These are phyloP conservation scores for Leptopilina myrica DNA, from an alignment of 2,888 invertebrate genomes.

Conservation along the genomic window DNA sequence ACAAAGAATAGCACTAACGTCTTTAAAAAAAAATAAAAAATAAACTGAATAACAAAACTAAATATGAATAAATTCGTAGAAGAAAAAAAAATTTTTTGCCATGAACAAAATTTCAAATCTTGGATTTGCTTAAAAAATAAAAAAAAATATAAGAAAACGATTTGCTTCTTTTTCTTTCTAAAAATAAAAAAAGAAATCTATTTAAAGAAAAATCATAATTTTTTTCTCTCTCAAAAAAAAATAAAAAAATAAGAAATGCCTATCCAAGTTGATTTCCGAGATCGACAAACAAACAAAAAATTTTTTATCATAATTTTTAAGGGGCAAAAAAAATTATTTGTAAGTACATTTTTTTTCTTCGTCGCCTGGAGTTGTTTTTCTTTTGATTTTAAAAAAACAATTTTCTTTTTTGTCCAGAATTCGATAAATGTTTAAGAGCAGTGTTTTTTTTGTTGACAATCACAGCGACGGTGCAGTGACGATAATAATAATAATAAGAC, in stretches of 20 bases:
- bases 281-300: conserved; percentile 13
- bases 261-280: conserved; percentile 37
- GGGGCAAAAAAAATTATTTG: conserved; percentile 13
- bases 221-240: background rate
- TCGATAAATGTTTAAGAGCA: conserved; percentile 11
- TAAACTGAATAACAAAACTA: background rate
- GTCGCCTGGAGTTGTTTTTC: conserved; percentile 2
- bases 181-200: background rate
- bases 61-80: conserved; percentile 13
- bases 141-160: background rate
- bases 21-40: background rate
- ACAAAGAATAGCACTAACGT: no score
- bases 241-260: background rate
- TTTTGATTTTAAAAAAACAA: background rate
- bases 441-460: conserved; percentile 13
- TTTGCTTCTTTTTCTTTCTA: background rate
- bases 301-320: no score
- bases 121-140: conserved; percentile 13
- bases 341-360: conserved; percentile 31
- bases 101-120: conserved; percentile 41
- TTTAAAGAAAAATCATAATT: background rate
- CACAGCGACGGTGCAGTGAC: conserved; percentile 28
- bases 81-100: conserved; percentile 19
- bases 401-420: conserved; percentile 26
- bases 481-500: conserved; percentile 1